Percentiles rank a stretch among this genome's conserved stretches.
These are phyloP conservation scores for Trichonephila clavipes DNA, from an alignment of 1,140 invertebrate species.

Conservation along the genomic window DNA sequence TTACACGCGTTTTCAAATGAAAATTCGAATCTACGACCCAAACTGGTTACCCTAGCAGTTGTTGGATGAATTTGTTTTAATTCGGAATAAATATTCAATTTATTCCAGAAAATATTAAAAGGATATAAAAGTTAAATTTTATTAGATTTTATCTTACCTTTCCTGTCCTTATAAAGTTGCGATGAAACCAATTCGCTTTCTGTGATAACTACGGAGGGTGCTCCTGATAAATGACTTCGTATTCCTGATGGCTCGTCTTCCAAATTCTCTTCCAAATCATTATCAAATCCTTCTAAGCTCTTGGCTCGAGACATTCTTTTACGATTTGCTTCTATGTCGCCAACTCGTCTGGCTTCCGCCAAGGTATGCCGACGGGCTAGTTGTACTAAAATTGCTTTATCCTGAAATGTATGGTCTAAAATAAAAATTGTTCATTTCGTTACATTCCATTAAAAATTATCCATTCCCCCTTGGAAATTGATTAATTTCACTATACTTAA, in stretches of 20 bases:
- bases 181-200: constrained; percentile 61
- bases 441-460: neutral
- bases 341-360: neutral
- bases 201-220: constrained; percentile 48
- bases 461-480: neutral
- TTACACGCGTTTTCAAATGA: neutral
- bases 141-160: neutral
- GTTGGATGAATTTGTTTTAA: no score
- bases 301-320: neutral
- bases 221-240: neutral
- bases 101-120: neutral
- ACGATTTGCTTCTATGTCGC: neutral
- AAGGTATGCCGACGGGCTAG: constrained; percentile 51
- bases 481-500: neutral
- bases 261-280: no score
- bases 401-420: neutral
- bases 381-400: neutral
- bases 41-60: neutral
- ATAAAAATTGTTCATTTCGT: no score
- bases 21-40: neutral
- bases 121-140: neutral
- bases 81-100: neutral
- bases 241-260: neutral
- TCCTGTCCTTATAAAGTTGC: constrained; percentile 47
- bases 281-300: neutral